phyloP scores from a whole-genome alignment of 2,797 vertebrate genomes.

The Bradypus variegatus region DNA sequence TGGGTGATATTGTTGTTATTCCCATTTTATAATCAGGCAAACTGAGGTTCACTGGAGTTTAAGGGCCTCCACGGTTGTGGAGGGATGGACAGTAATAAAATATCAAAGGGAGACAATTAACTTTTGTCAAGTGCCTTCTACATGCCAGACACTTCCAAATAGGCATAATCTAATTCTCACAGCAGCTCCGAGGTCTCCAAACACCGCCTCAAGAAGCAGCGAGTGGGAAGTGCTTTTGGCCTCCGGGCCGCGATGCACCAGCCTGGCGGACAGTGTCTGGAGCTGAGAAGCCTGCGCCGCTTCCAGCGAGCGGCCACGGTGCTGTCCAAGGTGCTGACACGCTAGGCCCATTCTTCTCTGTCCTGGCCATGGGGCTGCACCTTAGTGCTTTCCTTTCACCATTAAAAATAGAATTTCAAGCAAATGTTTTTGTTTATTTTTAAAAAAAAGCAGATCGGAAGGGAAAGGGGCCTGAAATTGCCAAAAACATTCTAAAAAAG shows the following conservation, averaged over 20 bases:
- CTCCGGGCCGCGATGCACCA: not conserved
- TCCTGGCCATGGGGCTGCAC: not conserved
- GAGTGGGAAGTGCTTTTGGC: not conserved
- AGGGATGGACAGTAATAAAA: not conserved
- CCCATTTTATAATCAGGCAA: not conserved
- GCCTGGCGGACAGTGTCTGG: not conserved
- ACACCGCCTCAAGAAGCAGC: not conserved
- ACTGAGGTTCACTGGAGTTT: not conserved
- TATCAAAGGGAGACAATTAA: not conserved
- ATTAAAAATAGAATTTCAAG: not conserved
- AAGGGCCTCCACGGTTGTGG: not conserved
- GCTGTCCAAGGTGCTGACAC: not conserved
- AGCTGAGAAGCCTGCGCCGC: not conserved
- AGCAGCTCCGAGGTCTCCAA: not conserved
- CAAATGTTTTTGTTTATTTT: too few species aligned
- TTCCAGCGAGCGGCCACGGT: not conserved
- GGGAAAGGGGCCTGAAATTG: too few species aligned
- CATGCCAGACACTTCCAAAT: not conserved
- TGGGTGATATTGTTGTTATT: not conserved
- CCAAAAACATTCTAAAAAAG: too few species aligned
- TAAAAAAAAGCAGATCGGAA: not conserved
- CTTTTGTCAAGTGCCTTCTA: not conserved
- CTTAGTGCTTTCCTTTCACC: not conserved
- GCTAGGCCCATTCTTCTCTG: too few species aligned
- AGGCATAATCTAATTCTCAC: too few species aligned